Evolutionary conservation across 2,113 vertebrate genomes (phyloP), one percentile per base, ranked within the genome.

Genomic region (Epinephelus cyanopodus): DNA sequence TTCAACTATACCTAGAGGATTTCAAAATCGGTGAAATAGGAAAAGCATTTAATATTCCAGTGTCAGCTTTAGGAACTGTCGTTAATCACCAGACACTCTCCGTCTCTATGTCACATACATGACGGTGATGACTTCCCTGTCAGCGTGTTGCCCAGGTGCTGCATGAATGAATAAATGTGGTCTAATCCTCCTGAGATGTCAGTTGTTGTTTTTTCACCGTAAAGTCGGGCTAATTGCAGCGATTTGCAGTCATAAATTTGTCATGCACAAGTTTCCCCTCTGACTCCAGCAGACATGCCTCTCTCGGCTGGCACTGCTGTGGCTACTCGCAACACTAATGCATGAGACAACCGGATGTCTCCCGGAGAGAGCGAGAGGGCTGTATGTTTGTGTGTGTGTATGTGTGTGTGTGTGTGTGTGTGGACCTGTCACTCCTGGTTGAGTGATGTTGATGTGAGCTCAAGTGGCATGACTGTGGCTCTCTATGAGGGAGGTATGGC

Each of bases 401-500:
- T 58, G 47, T 21, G 45, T 74, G 71, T 68, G 27, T 65, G 15
- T 66, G 50, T 58, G 47, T 21, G 45, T 74, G 71, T 70, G 67
- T 56, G 58, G 48, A 83, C 63, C 57, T 90, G 86, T 88, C 89
- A 83, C n/a, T 90, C 68, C 67, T 29, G 69, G 42, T 50, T 82
- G 80, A 88, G 61, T 74, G 87, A 89, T 54, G 79, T 65, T 79
- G 90, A 87, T 82, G 79, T 85, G 81, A 81, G 74, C 71, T 73
- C 61, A 83, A 90, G 86, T 83, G 90, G 83, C 70, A 84, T 70
- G 73, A 83, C 89, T 85, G 52, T 53, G 62, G 56, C 76, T 67
- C 61, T 74, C 85, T 73, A 86, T 79, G 81, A 85, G 87, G 85
- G 90, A 86, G 90, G 88, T 90, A 89, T 92, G 89, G 88, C 89